Base-by-base conservation (phyloP, 2,113 vertebrate species). In the Eleginops maclovinus region DNA sequence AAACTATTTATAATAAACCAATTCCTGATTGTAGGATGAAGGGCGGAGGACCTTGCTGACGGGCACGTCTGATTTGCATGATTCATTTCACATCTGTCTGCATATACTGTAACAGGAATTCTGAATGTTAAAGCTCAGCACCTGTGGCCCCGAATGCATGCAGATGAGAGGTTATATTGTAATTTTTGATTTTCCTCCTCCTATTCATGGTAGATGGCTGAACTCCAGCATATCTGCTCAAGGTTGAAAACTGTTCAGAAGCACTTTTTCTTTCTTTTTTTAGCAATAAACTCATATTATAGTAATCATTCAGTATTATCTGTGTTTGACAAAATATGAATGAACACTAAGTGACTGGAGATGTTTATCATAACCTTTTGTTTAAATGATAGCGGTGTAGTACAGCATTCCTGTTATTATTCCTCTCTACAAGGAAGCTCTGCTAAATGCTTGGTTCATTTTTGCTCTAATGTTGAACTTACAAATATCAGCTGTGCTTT, bases 51-150 rank as follows among this genome's bases (percentile, higher is more conserved):
- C 79, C 72, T 80, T 65, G 79, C 85, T 87, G 24, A 78, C 71
- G 81, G 86, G 75, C 76, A 81, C 49, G 41, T 44, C 63, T 7
- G 51, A 83, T 93, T 86, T 88, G 68, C 84, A 91, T 79, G 79
- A 81, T 85, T 89, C 78, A 86, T 83, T 79, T 87, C 86, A n/a
- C 62, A 65, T 81, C 65, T 78, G 64, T 53, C 8, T 13, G 75
- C 75, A n/a, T 60, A 67, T 47, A 36, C 31, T 36, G 31, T 36
- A 68, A 81, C 75, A 40, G 58, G 74, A 74, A 81, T 19, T 47
- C 67, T 59, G 64, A 75, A 28, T 9, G 77, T 78, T 80, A 81
- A 82, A 85, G 72, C 60, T 84, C 84, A 59, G 67, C 80, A 87
- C 78, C 85, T 85, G 77, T 79, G 79, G 64, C 62, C 59, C 60